Conservation (phyloP, 2,888 invertebrate genomes). For the Plebejus argus region DNA sequence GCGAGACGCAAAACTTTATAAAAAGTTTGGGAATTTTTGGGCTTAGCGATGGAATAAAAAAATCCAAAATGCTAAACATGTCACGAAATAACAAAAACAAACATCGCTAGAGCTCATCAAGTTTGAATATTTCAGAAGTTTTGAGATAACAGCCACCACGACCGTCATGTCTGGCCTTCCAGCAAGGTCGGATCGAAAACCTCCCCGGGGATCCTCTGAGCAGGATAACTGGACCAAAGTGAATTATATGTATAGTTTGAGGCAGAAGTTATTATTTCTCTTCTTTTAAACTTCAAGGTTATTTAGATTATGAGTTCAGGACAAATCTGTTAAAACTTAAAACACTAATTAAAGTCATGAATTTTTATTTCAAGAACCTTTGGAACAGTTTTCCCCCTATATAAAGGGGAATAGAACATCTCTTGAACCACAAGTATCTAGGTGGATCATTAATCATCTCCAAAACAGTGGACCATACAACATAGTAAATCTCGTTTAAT, state of each 20-base stretch:
- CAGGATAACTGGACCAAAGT: background rate
- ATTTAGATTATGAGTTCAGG: background rate
- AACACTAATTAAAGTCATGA: background rate
- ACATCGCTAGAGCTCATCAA: background rate
- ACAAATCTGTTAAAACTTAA: background rate
- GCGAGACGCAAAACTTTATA: too few species aligned
- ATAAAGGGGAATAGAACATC: too few species aligned
- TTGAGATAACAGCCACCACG: background rate
- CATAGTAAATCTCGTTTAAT: background rate
- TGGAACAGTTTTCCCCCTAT: too few species aligned
- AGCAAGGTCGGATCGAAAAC: conserved; percentile 8
- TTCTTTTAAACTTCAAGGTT: background rate
- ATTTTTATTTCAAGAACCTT: background rate
- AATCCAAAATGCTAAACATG: background rate
- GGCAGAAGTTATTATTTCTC: background rate
- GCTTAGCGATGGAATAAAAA: background rate
- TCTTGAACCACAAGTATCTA: too few species aligned
- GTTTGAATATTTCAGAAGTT: background rate
- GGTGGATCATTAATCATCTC: background rate
- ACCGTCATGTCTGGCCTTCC: conserved; percentile 7
- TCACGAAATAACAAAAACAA: background rate
- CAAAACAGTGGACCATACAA: background rate
- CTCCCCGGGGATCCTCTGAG: background rate
- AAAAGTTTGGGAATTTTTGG: too few species aligned
- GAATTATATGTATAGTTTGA: background rate